Evolutionary conservation across 2,113 vertebrate genomes (phyloP), one percentile per base, ranked within the genome.

Genomic region (Reinhardtius hippoglossoides): DNA sequence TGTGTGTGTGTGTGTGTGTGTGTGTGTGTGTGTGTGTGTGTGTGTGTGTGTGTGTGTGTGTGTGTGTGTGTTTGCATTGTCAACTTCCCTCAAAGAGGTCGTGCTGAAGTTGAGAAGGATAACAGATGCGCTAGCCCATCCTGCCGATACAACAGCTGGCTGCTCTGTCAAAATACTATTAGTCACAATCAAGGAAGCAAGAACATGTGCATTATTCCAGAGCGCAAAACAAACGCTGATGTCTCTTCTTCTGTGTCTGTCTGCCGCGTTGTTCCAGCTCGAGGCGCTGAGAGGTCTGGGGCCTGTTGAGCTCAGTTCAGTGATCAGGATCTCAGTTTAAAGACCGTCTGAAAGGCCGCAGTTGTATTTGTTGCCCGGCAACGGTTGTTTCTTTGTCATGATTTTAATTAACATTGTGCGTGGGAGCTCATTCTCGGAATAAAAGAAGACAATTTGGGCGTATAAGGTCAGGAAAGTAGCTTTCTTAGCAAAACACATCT

Each of bases 131-230:
- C 57, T 60, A 46, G 80, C 14, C 70, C 42, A 56, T 55, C 64
- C 80, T 71, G 81, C 65, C 76, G 58, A 63, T 71, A 66, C 82
- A 76, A 83, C 91, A 89, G 83, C 88, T 88, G 86, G 76, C 77
- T 67, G 74, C 60, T 37, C 71, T 79, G 85, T 82, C 88, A 82
- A 83, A 89, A 88, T 48, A 69, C 61, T 48, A 66, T 82, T 65
- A 85, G 72, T 84, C 76, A 80, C 80, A 31, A 71, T 58, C 76
- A 74, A 71, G 67, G 74, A 71, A 65, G 60, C 1, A 21, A 60
- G 52, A 83, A 80, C 66, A 7, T 31, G 27, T 31, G 27, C 27
- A 55, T 9, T 44, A 61, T 74, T 62, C 52, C 44, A 35, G 18
- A 52, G 50, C 40, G 20, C n/a, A 69, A 58, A 48, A 82, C 63